These are phyloP conservation scores for Paedocypris micromegethes DNA, from an alignment of 2,797 vertebrate genomes.

Conservation along the genomic window DNA sequence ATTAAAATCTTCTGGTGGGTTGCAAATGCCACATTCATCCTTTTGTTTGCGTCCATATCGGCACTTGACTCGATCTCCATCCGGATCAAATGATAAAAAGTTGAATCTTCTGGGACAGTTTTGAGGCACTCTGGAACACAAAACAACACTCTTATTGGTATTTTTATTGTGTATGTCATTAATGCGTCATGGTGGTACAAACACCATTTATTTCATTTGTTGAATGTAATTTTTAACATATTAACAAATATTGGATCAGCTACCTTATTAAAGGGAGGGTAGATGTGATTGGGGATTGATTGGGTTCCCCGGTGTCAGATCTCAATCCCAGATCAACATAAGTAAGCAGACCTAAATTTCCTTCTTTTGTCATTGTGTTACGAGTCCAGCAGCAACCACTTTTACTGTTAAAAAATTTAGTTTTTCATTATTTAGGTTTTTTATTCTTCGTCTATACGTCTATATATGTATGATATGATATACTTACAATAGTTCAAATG, in stretches of 20 bases:
- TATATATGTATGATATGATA: neutral
- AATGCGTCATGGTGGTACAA: too few species aligned
- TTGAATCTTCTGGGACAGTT: conserved; percentile 55
- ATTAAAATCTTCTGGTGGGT: conserved; percentile 36
- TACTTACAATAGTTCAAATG: conserved; percentile 16
- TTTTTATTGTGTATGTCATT: too few species aligned
- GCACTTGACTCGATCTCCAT: conserved; percentile 58
- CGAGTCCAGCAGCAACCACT: neutral
- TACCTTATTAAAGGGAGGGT: conserved; percentile 11
- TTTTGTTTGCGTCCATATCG: conserved; percentile 25
- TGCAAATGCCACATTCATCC: neutral
- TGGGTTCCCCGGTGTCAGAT: conserved; percentile 14
- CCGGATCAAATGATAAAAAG: conserved; percentile 62
- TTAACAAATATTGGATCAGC: too few species aligned
- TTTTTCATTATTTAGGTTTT: neutral
- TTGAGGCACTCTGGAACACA: conserved; percentile 57
- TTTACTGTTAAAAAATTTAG: conserved; percentile 29
- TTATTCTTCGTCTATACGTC: neutral
- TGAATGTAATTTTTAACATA: too few species aligned
- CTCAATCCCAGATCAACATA: conserved; percentile 17
- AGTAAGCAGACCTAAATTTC: conserved; percentile 4
- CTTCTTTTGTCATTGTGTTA: neutral
- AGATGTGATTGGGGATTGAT: conserved; percentile 5
- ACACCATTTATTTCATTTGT: too few species aligned
- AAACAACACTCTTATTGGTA: neutral